Evolutionary conservation across 2,113 vertebrate species (phyloP).

Genomic region (Sorex araneus): DNA sequence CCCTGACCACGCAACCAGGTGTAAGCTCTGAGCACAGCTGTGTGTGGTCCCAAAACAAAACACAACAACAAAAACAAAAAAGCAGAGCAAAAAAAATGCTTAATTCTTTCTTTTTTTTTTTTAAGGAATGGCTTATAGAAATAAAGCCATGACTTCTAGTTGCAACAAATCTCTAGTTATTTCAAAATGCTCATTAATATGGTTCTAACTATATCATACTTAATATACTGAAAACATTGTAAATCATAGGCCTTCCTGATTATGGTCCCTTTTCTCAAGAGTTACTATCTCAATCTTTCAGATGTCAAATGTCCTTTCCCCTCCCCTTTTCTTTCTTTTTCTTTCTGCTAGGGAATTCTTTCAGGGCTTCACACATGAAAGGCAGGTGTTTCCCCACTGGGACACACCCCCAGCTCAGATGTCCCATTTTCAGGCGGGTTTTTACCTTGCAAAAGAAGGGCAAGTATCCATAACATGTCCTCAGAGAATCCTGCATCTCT

Average conservation of each 20-base stretch:
- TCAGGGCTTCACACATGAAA: too few relatives aligned
- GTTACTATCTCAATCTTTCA: background rate
- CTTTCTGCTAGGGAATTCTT: too few relatives aligned
- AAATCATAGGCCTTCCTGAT: too few relatives aligned
- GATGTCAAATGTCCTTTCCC: background rate
- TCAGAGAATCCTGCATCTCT: background rate
- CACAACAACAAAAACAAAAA: too few relatives aligned
- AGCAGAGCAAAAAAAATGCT: too few relatives aligned
- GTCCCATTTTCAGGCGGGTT: background rate
- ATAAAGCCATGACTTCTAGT: background rate
- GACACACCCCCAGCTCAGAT: background rate
- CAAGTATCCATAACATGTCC: background rate
- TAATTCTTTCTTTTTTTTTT: background rate
- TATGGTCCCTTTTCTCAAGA: background rate
- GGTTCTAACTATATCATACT: background rate
- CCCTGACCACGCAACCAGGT: too few relatives aligned
- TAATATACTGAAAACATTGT: too few relatives aligned
- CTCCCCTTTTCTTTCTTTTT: too few relatives aligned
- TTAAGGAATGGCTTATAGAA: constrained; percentile 20
- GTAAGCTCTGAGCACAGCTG: too few relatives aligned
- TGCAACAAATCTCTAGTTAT: constrained; percentile 13
- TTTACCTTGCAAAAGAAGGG: background rate
- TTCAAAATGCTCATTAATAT: background rate
- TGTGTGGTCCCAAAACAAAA: too few relatives aligned
- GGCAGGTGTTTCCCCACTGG: too few relatives aligned